Evolutionary conservation across 2,888 invertebrate genomes (phyloP).

Genomic region (Calliscelio sp.): DNA sequence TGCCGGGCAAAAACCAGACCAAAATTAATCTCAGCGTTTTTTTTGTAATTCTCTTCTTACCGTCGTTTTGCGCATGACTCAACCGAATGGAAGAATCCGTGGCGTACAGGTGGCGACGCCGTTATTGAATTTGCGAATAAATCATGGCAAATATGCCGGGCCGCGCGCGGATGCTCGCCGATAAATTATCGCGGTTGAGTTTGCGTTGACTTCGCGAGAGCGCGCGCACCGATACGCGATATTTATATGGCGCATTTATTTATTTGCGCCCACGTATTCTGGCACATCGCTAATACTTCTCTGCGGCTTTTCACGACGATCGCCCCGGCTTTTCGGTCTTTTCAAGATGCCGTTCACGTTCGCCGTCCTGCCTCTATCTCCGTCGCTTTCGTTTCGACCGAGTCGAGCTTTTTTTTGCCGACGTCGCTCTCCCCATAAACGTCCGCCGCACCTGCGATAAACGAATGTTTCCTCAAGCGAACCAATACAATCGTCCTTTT

Average conservation of each 20-base stretch:
- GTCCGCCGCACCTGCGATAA: slow-evolving; percentile 68
- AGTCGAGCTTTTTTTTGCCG: slow-evolving; percentile 59
- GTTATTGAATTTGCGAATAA: slow-evolving; percentile 77
- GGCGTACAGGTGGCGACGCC: slow-evolving; percentile 56
- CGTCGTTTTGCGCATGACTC: slow-evolving; percentile 37
- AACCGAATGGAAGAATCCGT: slow-evolving; percentile 32
- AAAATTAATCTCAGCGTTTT: slow-evolving; percentile 44
- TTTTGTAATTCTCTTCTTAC: slow-evolving; percentile 16
- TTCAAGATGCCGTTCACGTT: slow-evolving; percentile 64
- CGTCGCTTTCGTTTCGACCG: slow-evolving; percentile 1
- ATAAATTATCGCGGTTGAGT: slow-evolving; percentile 79
- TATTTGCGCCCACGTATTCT: no score
- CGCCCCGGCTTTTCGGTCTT: slow-evolving; percentile 55
- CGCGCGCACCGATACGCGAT: slow-evolving; percentile 73
- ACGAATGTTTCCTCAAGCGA: slow-evolving; percentile 69
- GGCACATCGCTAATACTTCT: slow-evolving; percentile 51
- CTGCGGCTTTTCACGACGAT: slow-evolving; percentile 61
- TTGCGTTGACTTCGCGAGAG: slow-evolving; percentile 69
- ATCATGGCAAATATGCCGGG: slow-evolving; percentile 77
- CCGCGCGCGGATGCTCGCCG: slow-evolving; percentile 64
- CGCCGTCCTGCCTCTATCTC: slow-evolving; percentile 26
- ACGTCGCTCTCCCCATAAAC: slow-evolving; percentile 59
- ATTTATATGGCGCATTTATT: slow-evolving; percentile 78
- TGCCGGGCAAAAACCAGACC: slow-evolving; percentile 10
- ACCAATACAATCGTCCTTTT: slow-evolving; percentile 61